Conservation (phyloP, 2,797 vertebrate species). For the Emys orbicularis region DNA sequence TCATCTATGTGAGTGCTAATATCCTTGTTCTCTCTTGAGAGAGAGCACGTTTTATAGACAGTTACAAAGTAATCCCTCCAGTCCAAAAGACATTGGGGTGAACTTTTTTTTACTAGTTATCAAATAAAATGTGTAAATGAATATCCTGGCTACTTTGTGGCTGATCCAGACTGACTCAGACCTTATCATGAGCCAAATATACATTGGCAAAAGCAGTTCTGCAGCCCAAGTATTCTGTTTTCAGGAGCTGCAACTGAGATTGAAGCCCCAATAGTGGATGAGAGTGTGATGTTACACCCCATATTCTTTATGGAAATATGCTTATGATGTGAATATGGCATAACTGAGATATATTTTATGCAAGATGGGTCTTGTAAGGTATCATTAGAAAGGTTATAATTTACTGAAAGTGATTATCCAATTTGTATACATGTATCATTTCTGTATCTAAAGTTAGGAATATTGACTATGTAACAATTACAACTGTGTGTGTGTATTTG, state of each 20-base stretch:
- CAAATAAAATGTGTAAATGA: not conserved
- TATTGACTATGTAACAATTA: too few species aligned
- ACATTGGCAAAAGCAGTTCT: not conserved
- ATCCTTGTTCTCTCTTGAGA: not conserved
- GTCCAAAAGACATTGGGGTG: not conserved
- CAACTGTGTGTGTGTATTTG: too few species aligned
- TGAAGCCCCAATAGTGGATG: not conserved
- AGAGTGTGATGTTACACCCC: too few species aligned
- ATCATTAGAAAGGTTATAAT: too few species aligned
- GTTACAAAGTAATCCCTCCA: not conserved
- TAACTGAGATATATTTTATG: too few species aligned
- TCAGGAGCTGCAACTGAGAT: not conserved
- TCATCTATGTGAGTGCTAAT: not conserved
- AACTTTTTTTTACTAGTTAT: not conserved
- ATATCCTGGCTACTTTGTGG: not conserved
- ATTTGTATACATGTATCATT: too few species aligned
- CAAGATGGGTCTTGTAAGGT: too few species aligned
- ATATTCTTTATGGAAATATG: too few species aligned
- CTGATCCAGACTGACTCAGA: not conserved
- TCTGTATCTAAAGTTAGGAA: too few species aligned
- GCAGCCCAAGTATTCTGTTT: not conserved
- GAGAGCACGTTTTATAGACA: not conserved
- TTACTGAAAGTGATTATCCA: too few species aligned
- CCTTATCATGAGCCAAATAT: fast-evolving
- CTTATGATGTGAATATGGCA: too few species aligned